Evolutionary conservation across 2,888 invertebrate species (phyloP).

Genomic region (Lypha dubia): DNA sequence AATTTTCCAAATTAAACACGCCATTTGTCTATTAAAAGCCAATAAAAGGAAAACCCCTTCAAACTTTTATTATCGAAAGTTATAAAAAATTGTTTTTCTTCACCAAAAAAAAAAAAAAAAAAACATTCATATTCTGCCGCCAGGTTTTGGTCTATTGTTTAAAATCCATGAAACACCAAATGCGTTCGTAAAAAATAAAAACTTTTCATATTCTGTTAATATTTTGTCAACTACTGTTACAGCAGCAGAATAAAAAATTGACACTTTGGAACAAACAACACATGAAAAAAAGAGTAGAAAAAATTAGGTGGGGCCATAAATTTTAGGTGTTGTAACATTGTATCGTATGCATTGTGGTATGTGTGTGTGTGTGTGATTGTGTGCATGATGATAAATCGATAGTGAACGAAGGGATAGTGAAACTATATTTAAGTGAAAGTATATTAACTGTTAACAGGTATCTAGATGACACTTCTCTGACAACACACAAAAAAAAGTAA

Average conservation of each 20-base stretch:
- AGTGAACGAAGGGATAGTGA: slow-evolving; percentile 26
- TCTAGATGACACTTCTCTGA: neutral
- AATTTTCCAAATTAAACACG: slow-evolving; percentile 68
- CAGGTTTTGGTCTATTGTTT: slow-evolving; percentile 20
- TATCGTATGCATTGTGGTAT: slow-evolving; percentile 8
- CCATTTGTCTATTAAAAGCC: slow-evolving; percentile 71
- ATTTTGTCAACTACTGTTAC: slow-evolving; percentile 45
- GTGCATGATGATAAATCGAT: slow-evolving; percentile 17
- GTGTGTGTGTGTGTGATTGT: too few relatives aligned
- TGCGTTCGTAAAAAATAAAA: slow-evolving; percentile 25
- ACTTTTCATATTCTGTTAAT: slow-evolving; percentile 15
- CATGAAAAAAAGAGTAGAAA: neutral
- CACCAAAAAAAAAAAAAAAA: neutral
- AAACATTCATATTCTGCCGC: slow-evolving; percentile 1
- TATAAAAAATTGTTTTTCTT: slow-evolving; percentile 30
- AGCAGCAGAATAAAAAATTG: slow-evolving; percentile 35
- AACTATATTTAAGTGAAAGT: slow-evolving; percentile 42
- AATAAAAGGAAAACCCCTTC: slow-evolving; percentile 59
- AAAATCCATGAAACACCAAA: slow-evolving; percentile 2
- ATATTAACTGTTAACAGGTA: slow-evolving; percentile 23
- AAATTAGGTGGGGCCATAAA: slow-evolving; percentile 50
- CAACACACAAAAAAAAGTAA: neutral
- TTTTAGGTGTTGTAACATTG: neutral
- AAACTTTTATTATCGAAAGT: slow-evolving; percentile 15
- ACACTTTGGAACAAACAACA: slow-evolving; percentile 30